These are phyloP conservation scores for Marronus borbonicus DNA, from an alignment of 2,888 invertebrate species.

Conservation along the genomic window DNA sequence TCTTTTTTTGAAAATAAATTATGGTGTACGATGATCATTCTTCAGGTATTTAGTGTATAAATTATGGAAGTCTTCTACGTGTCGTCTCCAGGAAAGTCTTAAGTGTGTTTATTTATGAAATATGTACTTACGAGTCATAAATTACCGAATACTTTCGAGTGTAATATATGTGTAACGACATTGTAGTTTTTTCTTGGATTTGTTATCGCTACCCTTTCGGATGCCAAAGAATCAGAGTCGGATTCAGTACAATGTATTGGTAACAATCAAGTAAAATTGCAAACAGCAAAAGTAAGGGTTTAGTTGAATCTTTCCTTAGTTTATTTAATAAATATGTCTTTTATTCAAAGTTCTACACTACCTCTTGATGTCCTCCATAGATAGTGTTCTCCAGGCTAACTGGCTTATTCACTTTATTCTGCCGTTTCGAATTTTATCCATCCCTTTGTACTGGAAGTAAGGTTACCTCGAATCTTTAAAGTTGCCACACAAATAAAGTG, in stretches of 20 bases:
- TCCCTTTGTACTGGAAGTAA: too few relatives aligned
- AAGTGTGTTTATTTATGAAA: slow-evolving; percentile 47
- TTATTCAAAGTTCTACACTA: too few relatives aligned
- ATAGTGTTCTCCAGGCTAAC: too few relatives aligned
- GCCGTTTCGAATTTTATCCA: too few relatives aligned
- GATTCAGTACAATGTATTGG: neutral
- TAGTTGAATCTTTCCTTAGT: too few relatives aligned
- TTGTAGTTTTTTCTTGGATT: slow-evolving; percentile 35
- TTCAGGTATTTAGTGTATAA: slow-evolving; percentile 43
- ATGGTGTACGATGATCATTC: slow-evolving; percentile 32
- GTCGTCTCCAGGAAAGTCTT: slow-evolving; percentile 30
- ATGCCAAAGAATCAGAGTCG: slow-evolving; percentile 15
- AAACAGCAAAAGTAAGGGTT: too few relatives aligned
- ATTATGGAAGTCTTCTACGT: slow-evolving; percentile 38
- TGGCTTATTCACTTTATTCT: too few relatives aligned
- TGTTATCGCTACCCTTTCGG: slow-evolving; percentile 19
- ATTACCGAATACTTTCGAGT: slow-evolving; percentile 40
- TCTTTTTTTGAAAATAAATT: slow-evolving; percentile 48
- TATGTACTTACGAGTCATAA: slow-evolving; percentile 40
- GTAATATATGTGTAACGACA: slow-evolving; percentile 20
- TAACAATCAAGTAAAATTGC: too few relatives aligned
- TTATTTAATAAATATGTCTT: too few relatives aligned
- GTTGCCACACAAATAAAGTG: too few relatives aligned
- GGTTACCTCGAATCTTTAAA: too few relatives aligned
- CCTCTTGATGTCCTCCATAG: too few relatives aligned